Percentiles rank a stretch among this genome's conserved stretches.
phyloP scores from a whole-genome alignment of 2,888 invertebrate genomes.

The Hypomecis atomaria region DNA sequence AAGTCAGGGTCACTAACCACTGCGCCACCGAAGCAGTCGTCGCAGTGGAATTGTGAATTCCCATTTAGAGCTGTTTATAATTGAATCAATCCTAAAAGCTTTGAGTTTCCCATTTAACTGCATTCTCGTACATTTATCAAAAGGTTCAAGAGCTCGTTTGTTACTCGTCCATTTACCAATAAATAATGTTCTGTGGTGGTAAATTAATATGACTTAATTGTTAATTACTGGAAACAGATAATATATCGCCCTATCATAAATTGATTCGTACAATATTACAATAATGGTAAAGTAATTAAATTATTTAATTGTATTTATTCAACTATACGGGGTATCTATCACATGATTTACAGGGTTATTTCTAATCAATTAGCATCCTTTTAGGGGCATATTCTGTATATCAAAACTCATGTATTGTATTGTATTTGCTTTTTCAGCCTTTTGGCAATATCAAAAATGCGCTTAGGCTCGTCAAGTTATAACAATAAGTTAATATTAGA shows the following conservation, averaged over 20 bases:
- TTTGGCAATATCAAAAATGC: no score
- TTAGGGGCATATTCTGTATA: no score
- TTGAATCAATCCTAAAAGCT: slow-evolving; percentile 5
- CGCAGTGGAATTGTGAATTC: background rate
- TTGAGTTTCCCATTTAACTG: background rate
- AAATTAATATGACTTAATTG: slow-evolving; percentile 13
- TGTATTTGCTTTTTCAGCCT: no score
- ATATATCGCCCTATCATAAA: background rate
- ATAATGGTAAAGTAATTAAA: background rate
- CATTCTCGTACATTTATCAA: slow-evolving; percentile 4
- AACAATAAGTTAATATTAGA: no score
- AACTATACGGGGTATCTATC: no score
- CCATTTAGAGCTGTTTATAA: background rate
- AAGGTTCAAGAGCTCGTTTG: slow-evolving; percentile 8
- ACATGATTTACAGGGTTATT: no score
- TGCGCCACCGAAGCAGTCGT: no score
- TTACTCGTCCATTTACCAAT: slow-evolving; percentile 8
- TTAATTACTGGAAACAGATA: slow-evolving; percentile 15
- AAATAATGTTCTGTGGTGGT: slow-evolving; percentile 4
- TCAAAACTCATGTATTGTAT: no score
- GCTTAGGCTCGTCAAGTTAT: no score
- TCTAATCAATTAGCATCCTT: no score
- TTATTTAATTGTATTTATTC: background rate
- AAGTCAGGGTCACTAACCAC: no score
- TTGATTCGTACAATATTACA: background rate